Percentiles rank a stretch among this genome's conserved stretches.
Evolutionary conservation across 2,797 vertebrate species (phyloP).

Genomic region (Bovichtus diacanthus): DNA sequence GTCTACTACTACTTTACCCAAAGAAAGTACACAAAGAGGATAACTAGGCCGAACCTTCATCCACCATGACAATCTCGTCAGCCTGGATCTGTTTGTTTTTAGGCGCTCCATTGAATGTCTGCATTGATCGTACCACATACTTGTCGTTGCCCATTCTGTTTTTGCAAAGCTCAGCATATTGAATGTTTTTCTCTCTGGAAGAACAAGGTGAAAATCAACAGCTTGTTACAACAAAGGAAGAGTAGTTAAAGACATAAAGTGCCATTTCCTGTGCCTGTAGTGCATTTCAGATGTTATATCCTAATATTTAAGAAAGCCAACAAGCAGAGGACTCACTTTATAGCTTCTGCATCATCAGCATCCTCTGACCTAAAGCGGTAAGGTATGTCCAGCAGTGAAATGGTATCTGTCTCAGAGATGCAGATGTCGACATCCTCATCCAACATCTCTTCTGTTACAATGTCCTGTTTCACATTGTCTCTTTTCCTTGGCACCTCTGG

Average conservation of each 20-base stretch:
- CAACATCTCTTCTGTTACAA: slow-evolving; percentile 80
- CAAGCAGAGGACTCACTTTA: slow-evolving; percentile 77
- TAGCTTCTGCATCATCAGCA: slow-evolving; percentile 80
- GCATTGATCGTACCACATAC: slow-evolving; percentile 84
- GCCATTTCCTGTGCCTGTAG: not conserved
- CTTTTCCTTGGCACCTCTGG: slow-evolving; percentile 76
- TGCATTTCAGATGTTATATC: not conserved
- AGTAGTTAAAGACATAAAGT: not conserved
- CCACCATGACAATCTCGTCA: slow-evolving; percentile 76
- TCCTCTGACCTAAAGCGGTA: slow-evolving; percentile 79
- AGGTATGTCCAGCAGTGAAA: slow-evolving; percentile 85
- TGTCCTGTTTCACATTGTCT: slow-evolving; percentile 68
- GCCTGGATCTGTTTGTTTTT: slow-evolving; percentile 90
- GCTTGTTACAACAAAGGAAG: not conserved
- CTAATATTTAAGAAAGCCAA: not conserved
- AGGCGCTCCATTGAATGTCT: slow-evolving; percentile 85
- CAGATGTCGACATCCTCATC: slow-evolving; percentile 76
- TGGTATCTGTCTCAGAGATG: slow-evolving; percentile 86
- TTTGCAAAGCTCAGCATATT: slow-evolving; percentile 84
- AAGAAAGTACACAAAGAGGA: not conserved
- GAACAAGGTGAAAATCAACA: slow-evolving; percentile 12
- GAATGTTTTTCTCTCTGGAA: slow-evolving; percentile 82
- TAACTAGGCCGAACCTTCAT: slow-evolving; percentile 83
- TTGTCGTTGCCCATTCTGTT: slow-evolving; percentile 83
- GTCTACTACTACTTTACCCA: not conserved